A percentile compares a stretch with the other conserved stretches of the same genome.
Conservation (phyloP, 2,113 vertebrate species). For the Chascanopsetta lugubris region DNA sequence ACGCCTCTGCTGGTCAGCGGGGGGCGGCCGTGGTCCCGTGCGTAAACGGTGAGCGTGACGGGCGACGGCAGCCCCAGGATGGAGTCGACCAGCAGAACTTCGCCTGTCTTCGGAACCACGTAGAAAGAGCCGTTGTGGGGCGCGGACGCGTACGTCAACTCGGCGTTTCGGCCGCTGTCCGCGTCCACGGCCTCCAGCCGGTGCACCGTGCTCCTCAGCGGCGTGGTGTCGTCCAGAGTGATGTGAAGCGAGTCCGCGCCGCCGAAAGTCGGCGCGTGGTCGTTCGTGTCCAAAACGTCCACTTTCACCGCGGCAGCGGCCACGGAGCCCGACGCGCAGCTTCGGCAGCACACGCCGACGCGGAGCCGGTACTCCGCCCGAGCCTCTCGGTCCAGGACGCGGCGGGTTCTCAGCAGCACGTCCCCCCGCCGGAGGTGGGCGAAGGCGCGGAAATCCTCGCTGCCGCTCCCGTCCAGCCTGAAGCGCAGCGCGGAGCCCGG, state of each 20-base stretch:
- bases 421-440: slow-evolving; percentile 84
- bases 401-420: slow-evolving; percentile 82
- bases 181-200: slow-evolving; percentile 80
- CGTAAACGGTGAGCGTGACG: slow-evolving; percentile 81
- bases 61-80: slow-evolving; percentile 81
- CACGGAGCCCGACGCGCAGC: slow-evolving; percentile 62
- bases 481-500: slow-evolving; percentile 79
- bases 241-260: slow-evolving; percentile 68
- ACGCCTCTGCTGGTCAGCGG: slow-evolving; percentile 80
- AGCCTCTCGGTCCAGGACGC: slow-evolving; percentile 84
- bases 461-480: slow-evolving; percentile 84
- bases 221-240: slow-evolving; percentile 85
- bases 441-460: slow-evolving; percentile 83
- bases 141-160: slow-evolving; percentile 82
- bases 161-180: slow-evolving; percentile 86
- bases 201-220: slow-evolving; percentile 83
- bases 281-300: slow-evolving; percentile 88
- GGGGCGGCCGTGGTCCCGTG: slow-evolving; percentile 86
- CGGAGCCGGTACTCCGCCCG: slow-evolving; percentile 81
- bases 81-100: slow-evolving; percentile 87
- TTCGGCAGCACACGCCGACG: slow-evolving; percentile 81
- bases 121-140: slow-evolving; percentile 86
- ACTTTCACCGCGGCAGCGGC: slow-evolving; percentile 82
- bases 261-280: slow-evolving; percentile 84
- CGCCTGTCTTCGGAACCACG: slow-evolving; percentile 88